phyloP scores from a whole-genome alignment of 2,888 invertebrate species.

The Eupelmus urozonus region DNA sequence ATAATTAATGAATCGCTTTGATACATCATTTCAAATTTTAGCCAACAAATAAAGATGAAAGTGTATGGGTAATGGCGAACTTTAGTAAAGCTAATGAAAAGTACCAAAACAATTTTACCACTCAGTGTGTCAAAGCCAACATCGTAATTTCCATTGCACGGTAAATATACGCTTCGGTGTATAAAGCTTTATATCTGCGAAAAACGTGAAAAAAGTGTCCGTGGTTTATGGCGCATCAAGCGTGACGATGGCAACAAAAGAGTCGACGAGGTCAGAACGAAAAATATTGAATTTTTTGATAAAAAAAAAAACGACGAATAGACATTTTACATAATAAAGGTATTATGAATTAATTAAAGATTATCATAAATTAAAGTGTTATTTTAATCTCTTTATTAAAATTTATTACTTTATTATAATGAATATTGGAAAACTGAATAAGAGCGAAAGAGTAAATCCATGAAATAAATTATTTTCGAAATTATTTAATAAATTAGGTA shows the following conservation, averaged over 20 bases:
- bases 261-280: neutral
- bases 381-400: neutral
- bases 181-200: conserved; percentile 42
- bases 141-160: conserved; percentile 24
- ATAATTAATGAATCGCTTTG: conserved; percentile 18
- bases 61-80: conserved; percentile 21
- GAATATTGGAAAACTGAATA: neutral
- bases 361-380: neutral
- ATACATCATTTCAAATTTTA: conserved; percentile 6
- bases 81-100: conserved; percentile 36
- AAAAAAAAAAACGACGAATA: conserved; percentile 6
- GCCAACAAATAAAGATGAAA: conserved; percentile 1
- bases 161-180: conserved; percentile 18
- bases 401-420: neutral
- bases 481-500: too few species aligned
- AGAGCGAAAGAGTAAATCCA: neutral
- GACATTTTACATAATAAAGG: conserved; percentile 21
- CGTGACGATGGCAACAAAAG: conserved; percentile 24
- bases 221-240: neutral
- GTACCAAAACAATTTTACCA: conserved; percentile 39
- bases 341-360: conserved; percentile 12
- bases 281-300: conserved; percentile 46
- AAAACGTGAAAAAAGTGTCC: conserved; percentile 13
- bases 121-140: conserved; percentile 37
- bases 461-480: too few species aligned